Percentiles rank a stretch among this genome's conserved stretches.
Conservation (phyloP, 2,797 vertebrate species). For the Picus viridis region DNA sequence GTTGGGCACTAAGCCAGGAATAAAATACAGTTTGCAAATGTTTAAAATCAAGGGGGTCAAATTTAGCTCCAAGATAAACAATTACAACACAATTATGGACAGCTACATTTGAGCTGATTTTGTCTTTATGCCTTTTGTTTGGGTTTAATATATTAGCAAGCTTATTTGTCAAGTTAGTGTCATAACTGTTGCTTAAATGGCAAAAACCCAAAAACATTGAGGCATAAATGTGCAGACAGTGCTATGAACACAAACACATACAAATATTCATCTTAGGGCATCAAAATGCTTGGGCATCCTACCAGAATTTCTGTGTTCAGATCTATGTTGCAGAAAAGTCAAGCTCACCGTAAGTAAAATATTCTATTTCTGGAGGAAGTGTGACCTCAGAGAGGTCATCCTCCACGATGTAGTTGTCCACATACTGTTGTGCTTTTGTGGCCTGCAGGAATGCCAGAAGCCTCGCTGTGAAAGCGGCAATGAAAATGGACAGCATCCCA, state of each 20-base stretch:
- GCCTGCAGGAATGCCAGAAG: conserved; percentile 88
- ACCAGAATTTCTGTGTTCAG: background rate
- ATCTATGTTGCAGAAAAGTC: background rate
- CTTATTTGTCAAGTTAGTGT: background rate
- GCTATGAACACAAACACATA: background rate
- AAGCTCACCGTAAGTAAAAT: conserved; percentile 87
- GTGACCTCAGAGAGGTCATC: conserved; percentile 84
- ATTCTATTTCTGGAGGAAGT: conserved; percentile 87
- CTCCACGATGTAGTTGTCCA: conserved; percentile 84
- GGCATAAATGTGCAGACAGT: background rate
- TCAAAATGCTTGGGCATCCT: background rate
- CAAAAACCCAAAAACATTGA: background rate
- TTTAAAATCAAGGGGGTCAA: background rate
- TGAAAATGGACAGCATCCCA: conserved; percentile 91
- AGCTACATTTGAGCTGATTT: background rate
- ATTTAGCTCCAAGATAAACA: background rate
- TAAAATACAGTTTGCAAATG: background rate
- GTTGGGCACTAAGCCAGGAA: background rate
- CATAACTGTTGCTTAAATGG: background rate
- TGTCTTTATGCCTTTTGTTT: background rate
- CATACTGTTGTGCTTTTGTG: conserved; percentile 88
- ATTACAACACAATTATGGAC: background rate
- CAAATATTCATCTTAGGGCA: background rate
- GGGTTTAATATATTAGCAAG: background rate
- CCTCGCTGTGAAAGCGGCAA: conserved; percentile 88